Conservation (phyloP, 2,797 vertebrate genomes). For the Clarias pachynema region DNA sequence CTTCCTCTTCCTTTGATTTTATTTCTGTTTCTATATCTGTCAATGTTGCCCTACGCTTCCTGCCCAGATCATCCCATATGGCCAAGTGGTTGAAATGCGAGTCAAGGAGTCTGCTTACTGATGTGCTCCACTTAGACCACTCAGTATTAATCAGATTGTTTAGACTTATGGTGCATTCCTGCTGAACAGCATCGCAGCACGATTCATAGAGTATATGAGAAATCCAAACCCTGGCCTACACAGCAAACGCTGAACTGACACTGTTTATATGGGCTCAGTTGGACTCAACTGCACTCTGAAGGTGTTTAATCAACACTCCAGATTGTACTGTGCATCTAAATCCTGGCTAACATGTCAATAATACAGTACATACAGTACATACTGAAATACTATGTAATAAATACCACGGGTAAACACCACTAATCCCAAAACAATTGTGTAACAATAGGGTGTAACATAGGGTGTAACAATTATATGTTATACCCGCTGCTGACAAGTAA, state of each 20-base stretch:
- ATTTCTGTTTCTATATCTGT: slow-evolving; percentile 11
- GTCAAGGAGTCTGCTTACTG: slow-evolving; percentile 18
- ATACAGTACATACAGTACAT: too few relatives aligned
- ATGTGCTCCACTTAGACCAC: slow-evolving; percentile 24
- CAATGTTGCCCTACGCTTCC: slow-evolving; percentile 31
- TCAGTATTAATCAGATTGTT: slow-evolving; percentile 35
- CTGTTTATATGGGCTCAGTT: too few relatives aligned
- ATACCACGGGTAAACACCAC: too few relatives aligned
- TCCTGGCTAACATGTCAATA: too few relatives aligned
- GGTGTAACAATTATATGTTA: background rate
- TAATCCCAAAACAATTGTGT: too few relatives aligned
- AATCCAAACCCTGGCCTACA: background rate
- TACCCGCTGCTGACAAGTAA: background rate
- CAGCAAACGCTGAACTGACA: too few relatives aligned
- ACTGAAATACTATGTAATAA: too few relatives aligned
- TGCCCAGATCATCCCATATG: background rate
- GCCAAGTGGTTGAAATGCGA: background rate
- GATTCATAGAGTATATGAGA: background rate
- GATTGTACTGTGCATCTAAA: too few relatives aligned
- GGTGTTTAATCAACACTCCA: too few relatives aligned
- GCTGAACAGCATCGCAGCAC: background rate
- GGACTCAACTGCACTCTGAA: too few relatives aligned
- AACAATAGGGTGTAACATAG: too few relatives aligned
- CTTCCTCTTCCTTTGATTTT: background rate
- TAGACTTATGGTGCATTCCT: background rate